Conservation (phyloP, 2,113 vertebrate species). For the Alexandromys fortis region DNA sequence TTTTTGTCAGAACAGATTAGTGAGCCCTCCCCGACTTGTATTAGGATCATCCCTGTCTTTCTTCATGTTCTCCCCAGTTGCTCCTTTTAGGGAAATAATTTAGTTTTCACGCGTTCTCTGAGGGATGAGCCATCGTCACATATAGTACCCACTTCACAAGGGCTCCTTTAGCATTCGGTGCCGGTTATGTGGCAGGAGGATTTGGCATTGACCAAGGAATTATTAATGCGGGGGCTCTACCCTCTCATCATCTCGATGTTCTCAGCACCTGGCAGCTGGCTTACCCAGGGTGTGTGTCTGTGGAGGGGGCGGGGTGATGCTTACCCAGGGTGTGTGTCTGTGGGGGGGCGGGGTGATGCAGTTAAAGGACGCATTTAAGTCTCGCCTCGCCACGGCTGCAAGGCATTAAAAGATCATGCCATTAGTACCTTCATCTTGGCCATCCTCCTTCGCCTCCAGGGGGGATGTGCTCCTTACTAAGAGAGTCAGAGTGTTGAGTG, state of each 20-base stretch:
- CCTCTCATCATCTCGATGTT: background rate
- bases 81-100: background rate
- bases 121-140: background rate
- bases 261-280: background rate
- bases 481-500: background rate
- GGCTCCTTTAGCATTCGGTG: background rate
- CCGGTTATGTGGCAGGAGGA: background rate
- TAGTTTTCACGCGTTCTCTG: background rate
- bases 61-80: background rate
- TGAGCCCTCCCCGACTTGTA: background rate
- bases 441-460: background rate
- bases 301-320: background rate
- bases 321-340: too few relatives aligned
- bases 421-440: background rate
- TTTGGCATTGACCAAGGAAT: background rate
- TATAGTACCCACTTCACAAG: background rate
- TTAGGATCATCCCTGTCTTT: background rate
- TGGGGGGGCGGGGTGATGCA: too few relatives aligned
- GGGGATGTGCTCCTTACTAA: background rate
- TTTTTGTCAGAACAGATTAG: background rate
- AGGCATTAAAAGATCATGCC: background rate
- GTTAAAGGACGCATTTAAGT: conserved; percentile 1
- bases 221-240: background rate
- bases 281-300: background rate
- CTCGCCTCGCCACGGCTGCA: background rate